Base-by-base conservation (phyloP, 2,888 invertebrate species). In the Nephrotoma flavescens region DNA sequence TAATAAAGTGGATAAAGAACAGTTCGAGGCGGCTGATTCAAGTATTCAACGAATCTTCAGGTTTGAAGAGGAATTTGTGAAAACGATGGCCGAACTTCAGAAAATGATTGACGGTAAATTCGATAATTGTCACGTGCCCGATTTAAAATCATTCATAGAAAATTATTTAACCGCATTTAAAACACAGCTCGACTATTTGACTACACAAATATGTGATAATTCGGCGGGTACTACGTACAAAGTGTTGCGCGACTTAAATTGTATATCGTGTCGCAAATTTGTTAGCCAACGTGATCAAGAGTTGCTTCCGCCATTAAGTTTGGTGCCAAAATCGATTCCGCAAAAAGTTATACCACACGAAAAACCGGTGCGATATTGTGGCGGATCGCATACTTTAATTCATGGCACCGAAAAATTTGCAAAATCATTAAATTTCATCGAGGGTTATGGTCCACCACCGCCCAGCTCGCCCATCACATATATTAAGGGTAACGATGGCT, bases 81-180 rank as follows among this genome's bases (percentile, higher is more conserved):
- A 87, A 19, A 89, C 90, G 85, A 90, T 92, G 90, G 90, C 90
- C 88, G 91, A 91, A 87, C 88, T 91, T 84, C 91, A 91, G 89
- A 91, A 91, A 2, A 91, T 91, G 90, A 87, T 91, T 19, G 91
- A 91, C 86, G 88, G 89, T 4, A 91, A 92, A 87, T 86, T 91
- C 87, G 90, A 91, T 86, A 91, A 91, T 86, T 88, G 90, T 0
- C 90, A 91, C 83, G 89, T 91, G 87, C 91, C 91, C 41, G 89
- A 90, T 0, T 87, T 91, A 2, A 91, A 92, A 87, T 90, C 89
- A 83, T 90, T 89, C 71, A 89, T 90, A 15, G 88, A 88, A 5
- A 89, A 90, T 7, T 71, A 71, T 71, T 71, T 71, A 9, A 71
- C 71, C 9, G 71, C 71, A 3, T 71, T 71, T 31, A 71, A n/a